Evolutionary conservation across 2,888 invertebrate genomes (phyloP).

Genomic region (Cordilura impudica): DNA sequence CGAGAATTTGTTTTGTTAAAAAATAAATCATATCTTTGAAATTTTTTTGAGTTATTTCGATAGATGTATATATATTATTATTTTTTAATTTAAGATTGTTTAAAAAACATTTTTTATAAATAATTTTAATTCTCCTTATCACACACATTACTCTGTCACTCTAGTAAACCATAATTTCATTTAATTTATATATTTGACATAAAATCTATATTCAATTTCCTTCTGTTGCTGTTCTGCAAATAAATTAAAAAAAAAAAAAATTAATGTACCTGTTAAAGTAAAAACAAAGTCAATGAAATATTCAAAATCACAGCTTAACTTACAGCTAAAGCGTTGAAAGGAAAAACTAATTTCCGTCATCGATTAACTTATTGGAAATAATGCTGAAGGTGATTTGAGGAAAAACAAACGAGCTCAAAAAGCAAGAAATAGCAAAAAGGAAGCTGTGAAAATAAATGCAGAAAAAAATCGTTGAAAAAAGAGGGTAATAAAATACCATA

Average conservation of each 20-base stretch:
- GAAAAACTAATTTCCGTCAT: conserved; percentile 68
- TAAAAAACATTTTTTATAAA: no score
- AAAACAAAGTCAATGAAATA: conserved; percentile 53
- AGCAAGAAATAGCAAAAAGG: conserved; percentile 9
- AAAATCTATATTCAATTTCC: conserved; percentile 56
- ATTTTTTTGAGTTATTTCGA: no score
- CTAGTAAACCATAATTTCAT: conserved; percentile 9
- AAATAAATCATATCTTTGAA: no score
- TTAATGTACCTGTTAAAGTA: conserved; percentile 38
- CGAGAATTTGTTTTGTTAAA: no score
- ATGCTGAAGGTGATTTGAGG: conserved; percentile 46
- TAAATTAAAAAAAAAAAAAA: conserved; percentile 28
- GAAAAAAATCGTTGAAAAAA: conserved; percentile 23
- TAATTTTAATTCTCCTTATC: no score
- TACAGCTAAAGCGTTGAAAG: conserved; percentile 59
- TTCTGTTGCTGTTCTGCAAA: conserved; percentile 34
- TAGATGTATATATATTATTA: no score
- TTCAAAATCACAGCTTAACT: conserved; percentile 56
- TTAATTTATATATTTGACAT: conserved; percentile 37
- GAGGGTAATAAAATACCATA: conserved; percentile 10
- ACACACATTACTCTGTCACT: no score
- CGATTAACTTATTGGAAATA: conserved; percentile 66
- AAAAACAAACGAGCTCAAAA: not conserved
- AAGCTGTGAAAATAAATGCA: conserved; percentile 16
- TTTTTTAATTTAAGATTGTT: no score